Conservation (phyloP, 2,888 invertebrate species). For the Bhutanitis thaidina region DNA sequence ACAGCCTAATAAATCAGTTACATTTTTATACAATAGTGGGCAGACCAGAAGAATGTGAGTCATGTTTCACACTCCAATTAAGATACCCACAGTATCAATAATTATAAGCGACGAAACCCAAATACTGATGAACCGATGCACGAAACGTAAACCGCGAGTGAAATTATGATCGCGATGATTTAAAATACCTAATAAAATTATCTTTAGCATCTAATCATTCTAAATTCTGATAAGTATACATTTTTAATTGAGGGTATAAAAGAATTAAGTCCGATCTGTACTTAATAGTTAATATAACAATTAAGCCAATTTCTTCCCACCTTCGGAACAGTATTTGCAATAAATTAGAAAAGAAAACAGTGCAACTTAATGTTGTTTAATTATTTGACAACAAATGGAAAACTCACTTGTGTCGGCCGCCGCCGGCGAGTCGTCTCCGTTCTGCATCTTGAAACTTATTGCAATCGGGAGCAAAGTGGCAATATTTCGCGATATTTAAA, state of each 20-base stretch:
- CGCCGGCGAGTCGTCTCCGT: constrained; percentile 67
- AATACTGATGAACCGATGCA: constrained; percentile 61
- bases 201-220: constrained; percentile 20
- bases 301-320: constrained; percentile 20
- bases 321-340: constrained; percentile 30
- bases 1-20: constrained; percentile 47
- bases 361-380: constrained; percentile 51
- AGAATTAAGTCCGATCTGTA: constrained; percentile 36
- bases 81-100: constrained; percentile 69
- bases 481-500: constrained; percentile 49
- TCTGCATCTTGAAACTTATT: constrained; percentile 66
- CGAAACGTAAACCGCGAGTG: constrained; percentile 61
- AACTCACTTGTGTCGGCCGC: constrained; percentile 65
- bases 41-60: constrained; percentile 57
- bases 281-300: constrained; percentile 16
- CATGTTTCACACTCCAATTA: constrained; percentile 78
- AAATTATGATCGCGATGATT: constrained; percentile 43
- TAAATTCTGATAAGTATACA: constrained; percentile 23
- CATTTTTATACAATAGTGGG: constrained; percentile 62
- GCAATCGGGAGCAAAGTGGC: constrained; percentile 58
- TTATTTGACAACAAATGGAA: constrained; percentile 54
- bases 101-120: constrained; percentile 63
- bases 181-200: constrained; percentile 27
- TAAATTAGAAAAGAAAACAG: constrained; percentile 51
- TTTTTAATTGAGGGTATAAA: constrained; percentile 51